Evolutionary conservation across 2,113 vertebrate species (phyloP), one percentile per base, ranked within the genome.

Genomic region (Platichthys stellatus): DNA sequence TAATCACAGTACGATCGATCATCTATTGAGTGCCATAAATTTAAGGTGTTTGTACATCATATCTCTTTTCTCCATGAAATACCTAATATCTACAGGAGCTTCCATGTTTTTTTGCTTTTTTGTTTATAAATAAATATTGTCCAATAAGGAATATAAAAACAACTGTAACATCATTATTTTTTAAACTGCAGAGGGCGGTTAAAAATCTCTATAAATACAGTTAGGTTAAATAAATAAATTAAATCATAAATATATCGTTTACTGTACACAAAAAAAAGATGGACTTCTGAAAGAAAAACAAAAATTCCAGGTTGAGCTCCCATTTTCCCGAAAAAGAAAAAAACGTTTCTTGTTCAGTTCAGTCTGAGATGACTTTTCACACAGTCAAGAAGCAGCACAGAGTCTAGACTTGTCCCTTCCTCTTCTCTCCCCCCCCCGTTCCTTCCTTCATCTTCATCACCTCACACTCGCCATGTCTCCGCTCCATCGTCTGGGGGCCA

Each of bases 191-290:
- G 77, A 86, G 76, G 80, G 80, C 81, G 89, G 91, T 92, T 93
- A 92, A 81, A 90, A 91, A 86, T 92, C 83, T 89, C 88, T 93
- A 95, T 94, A 95, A 95, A 95, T 95, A 94, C 86, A 90, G 84
- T 91, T 91, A 89, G 78, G 86, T 91, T 94, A 94, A 94, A 95
- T 94, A 95, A 95, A 95, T 95, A 94, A 95, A 94, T 94, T 89
- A 94, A 93, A 83, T 88, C 87, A 92, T 92, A 94, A 94, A 95
- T 93, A 93, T 88, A 87, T 43, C 5, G 74, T 92, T 91, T 80
- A 92, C 92, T 91, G 89, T 93, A 93, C 92, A 94, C 82, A 84
- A 62, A 78, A 84, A 64, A 78, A 87, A 84, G 60, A 81, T 79
- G 81, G 86, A 83, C 74, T 84, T 88, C 85, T 83, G 88, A 31